Evolutionary conservation across 2,888 invertebrate species (phyloP).

Genomic region (Drosophila neutralis): DNA sequence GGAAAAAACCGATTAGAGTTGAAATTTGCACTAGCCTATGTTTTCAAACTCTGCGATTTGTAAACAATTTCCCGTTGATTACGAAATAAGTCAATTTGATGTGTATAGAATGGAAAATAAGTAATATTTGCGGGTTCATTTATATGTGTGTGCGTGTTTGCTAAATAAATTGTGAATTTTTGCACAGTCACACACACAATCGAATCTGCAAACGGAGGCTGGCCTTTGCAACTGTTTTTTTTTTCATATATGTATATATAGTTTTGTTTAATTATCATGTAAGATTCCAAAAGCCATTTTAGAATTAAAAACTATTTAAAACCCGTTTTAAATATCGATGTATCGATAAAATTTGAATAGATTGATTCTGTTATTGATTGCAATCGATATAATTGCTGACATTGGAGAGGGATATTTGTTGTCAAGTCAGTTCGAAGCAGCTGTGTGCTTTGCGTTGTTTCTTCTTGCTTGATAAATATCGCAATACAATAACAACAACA

Average conservation of each 20-base stretch:
- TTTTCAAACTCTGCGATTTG: conserved; percentile 33
- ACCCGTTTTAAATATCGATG: conserved; percentile 13
- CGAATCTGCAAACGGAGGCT: no score
- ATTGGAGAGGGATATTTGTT: conserved; percentile 24
- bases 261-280: no score
- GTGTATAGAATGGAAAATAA: not conserved
- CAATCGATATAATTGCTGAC: conserved; percentile 31
- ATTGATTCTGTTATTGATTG: conserved; percentile 46
- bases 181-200: no score
- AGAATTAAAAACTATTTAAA: not conserved
- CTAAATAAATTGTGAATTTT: no score
- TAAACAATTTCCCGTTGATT: conserved; percentile 38
- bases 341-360: conserved; percentile 17
- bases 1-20: conserved; percentile 80
- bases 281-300: not conserved
- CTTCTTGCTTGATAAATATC: conserved; percentile 35
- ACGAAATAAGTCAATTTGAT: conserved; percentile 26
- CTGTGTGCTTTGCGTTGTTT: conserved; percentile 22
- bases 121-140: not conserved
- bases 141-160: no score
- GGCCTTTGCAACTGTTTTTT: no score
- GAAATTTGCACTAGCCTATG: conserved; percentile 12
- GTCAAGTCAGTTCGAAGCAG: conserved; percentile 45
- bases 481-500: conserved; percentile 32
- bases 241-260: no score